A percentile compares a stretch with the other conserved stretches of the same genome.
Evolutionary conservation across 2,113 vertebrate species (phyloP).

Genomic region (Dromiciops gliroides): DNA sequence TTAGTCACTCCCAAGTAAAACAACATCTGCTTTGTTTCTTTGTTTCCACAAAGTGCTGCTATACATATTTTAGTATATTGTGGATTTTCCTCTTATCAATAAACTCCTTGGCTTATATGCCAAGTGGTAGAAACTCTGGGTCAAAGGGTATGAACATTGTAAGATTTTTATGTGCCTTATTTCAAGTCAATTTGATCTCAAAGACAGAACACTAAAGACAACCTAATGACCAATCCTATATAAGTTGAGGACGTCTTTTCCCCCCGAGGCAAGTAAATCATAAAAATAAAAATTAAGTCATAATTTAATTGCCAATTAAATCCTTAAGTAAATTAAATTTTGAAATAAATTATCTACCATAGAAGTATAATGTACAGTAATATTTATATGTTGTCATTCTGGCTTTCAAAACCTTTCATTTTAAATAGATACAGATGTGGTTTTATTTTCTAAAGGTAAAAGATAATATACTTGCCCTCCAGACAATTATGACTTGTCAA

Average conservation of each 20-base stretch:
- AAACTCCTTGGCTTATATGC: neutral
- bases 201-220: neutral
- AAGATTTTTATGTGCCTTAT: neutral
- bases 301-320: neutral
- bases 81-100: neutral
- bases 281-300: neutral
- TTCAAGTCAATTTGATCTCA: neutral
- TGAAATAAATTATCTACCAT: neutral
- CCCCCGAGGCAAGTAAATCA: neutral
- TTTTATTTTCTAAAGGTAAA: neutral
- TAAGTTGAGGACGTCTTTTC: neutral
- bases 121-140: too few species aligned
- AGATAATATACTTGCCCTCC: neutral
- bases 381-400: neutral
- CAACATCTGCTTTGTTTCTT: neutral
- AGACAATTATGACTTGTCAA: neutral
- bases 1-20: neutral
- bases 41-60: neutral
- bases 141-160: neutral
- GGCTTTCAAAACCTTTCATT: neutral
- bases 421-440: neutral
- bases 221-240: neutral
- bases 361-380: neutral
- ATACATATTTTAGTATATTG: neutral
- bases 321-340: neutral